Evolutionary conservation across 2,797 vertebrate genomes (phyloP), one percentile per base, ranked within the genome.

Genomic region (Oreonectes daqikongensis): DNA sequence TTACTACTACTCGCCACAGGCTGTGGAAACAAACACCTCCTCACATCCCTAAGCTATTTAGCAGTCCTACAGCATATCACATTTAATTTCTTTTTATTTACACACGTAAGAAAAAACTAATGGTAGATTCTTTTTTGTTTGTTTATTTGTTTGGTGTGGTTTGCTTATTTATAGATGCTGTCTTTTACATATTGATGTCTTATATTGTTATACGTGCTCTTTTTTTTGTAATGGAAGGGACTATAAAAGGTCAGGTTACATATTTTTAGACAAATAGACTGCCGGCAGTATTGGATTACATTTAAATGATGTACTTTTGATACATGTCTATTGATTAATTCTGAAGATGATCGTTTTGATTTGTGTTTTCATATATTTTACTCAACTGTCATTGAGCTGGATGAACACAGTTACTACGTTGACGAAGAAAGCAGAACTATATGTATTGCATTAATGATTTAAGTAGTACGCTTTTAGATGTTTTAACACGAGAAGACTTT

Each of bases 201-300:
- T 84, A 83, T 83, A 81, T 55, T 83, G 63, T 82, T 81, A 81
- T 71, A 72, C 69, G 66, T 83, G 82, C 77, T 81, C 64, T 83
- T 69, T 80, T 85, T 85, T 94, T 93, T 94, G 92, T 93, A 94
- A 94, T 84, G 93, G 94, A 95, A 94, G 93, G 93, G 93, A 94
- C 92, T 82, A 90, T 92, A 93, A 94, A 93, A 93, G 94, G 94
- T 94, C 92, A 94, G 93, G 93, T 95, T 92, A 93, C 93, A 92
- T 82, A 77, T 83, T 84, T 93, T 85, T 95, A 94, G 94, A 94
- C 90, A 92, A 94, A 94, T 94, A 96, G 94, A 96, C 95, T 96
- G 95, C 95, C 95, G 95, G 95, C 95, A 96, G 95, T 96, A 96
- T 96, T 95, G 93, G 94, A 93, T 94, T 94, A 95, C 95, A 94